phyloP scores from a whole-genome alignment of 2,113 vertebrate species.

The Loxodonta africana region DNA sequence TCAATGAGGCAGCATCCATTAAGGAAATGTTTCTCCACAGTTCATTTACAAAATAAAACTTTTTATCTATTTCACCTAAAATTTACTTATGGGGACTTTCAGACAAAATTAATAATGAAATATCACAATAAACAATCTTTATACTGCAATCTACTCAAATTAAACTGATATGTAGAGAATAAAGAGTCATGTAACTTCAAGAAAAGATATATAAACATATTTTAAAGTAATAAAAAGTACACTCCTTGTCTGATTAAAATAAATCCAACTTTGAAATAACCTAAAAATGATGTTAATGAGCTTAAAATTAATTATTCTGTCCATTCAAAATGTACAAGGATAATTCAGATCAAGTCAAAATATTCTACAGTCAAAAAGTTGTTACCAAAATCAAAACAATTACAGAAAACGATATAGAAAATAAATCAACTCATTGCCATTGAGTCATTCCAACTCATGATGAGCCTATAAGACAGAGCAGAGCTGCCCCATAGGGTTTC shows the following conservation, averaged over 20 bases:
- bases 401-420: too few species aligned
- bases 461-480: too few species aligned
- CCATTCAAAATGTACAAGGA: background rate
- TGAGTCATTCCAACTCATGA: too few species aligned
- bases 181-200: background rate
- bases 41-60: background rate
- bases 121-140: background rate
- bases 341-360: background rate
- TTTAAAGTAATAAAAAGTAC: slow-evolving; percentile 50
- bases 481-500: too few species aligned
- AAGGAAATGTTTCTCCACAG: background rate
- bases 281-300: background rate
- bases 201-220: background rate
- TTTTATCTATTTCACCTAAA: background rate
- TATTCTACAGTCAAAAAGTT: slow-evolving; percentile 13
- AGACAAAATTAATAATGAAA: background rate
- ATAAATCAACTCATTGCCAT: too few species aligned
- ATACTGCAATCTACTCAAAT: background rate
- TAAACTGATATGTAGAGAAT: slow-evolving; percentile 14
- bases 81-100: background rate
- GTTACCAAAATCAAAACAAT: too few species aligned
- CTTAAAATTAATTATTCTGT: background rate
- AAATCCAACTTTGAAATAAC: slow-evolving; percentile 35
- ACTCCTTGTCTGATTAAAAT: slow-evolving; percentile 35
- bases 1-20: background rate